These are phyloP conservation scores for Sprattus sprattus DNA, from an alignment of 2,113 vertebrate genomes.

Conservation along the genomic window DNA sequence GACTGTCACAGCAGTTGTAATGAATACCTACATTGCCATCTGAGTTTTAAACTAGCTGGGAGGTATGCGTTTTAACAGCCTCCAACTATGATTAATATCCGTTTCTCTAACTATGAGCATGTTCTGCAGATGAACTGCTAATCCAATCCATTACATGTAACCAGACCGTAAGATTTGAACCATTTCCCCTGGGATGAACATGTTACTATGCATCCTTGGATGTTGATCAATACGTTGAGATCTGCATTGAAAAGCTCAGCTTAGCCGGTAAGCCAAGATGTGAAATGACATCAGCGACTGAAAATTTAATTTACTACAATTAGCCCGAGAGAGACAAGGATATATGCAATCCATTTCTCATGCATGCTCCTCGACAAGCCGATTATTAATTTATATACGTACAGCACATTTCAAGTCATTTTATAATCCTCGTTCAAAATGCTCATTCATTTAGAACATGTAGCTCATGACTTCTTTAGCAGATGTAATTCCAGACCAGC, in stretches of 20 bases:
- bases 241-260: neutral
- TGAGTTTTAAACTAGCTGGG: neutral
- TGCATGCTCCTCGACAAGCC: neutral
- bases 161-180: neutral
- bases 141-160: neutral
- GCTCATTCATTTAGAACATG: slow-evolving; percentile 12
- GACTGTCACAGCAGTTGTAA: neutral
- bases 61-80: neutral
- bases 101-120: no score
- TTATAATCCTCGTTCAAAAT: neutral
- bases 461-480: slow-evolving; percentile 14
- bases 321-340: neutral
- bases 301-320: slow-evolving; percentile 18
- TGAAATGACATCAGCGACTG: neutral
- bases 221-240: neutral
- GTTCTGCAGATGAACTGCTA: neutral
- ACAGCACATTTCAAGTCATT: neutral
- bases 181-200: neutral
- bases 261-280: neutral
- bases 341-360: neutral
- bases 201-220: neutral
- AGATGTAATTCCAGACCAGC: neutral
- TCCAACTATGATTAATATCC: no score
- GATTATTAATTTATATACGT: neutral
- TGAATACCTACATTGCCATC: neutral